phyloP scores from a whole-genome alignment of 2,113 vertebrate species.

The Melierax canorus region DNA sequence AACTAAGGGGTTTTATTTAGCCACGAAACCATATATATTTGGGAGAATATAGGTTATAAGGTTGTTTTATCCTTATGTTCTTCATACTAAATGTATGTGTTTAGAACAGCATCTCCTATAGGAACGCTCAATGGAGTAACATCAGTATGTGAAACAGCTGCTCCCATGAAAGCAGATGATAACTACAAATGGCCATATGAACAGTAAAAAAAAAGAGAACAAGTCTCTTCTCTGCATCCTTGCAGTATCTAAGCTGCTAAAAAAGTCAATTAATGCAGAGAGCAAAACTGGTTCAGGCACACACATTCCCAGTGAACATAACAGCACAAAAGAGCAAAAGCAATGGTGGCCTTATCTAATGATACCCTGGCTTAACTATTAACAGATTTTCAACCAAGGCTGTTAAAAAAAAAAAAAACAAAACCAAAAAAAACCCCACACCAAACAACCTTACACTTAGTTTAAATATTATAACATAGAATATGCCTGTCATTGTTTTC shows the following conservation, averaged over 20 bases:
- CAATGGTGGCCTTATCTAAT: not conserved
- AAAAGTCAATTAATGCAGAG: not conserved
- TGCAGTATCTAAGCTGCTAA: not conserved
- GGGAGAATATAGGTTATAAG: not conserved
- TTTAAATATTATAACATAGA: not conserved
- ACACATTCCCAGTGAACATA: not conserved
- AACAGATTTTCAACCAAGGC: not conserved
- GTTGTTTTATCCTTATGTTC: not conserved
- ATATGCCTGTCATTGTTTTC: not conserved
- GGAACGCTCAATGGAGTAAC: not conserved
- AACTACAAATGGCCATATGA: not conserved
- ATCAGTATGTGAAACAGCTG: not conserved
- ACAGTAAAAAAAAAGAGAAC: not conserved
- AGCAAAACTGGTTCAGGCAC: not conserved
- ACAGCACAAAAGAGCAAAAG: not conserved
- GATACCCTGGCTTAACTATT: not conserved
- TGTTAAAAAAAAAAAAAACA: not conserved
- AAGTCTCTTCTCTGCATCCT: too few relatives aligned
- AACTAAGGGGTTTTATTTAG: not conserved
- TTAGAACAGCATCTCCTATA: not conserved
- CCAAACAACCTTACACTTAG: not conserved
- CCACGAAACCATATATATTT: not conserved
- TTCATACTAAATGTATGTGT: not conserved
- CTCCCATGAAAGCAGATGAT: not conserved
- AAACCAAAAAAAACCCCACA: too few relatives aligned